Evolutionary conservation across 2,888 invertebrate genomes (phyloP), one percentile per base, ranked within the genome.

Genomic region (Tanaodytes sp.): DNA sequence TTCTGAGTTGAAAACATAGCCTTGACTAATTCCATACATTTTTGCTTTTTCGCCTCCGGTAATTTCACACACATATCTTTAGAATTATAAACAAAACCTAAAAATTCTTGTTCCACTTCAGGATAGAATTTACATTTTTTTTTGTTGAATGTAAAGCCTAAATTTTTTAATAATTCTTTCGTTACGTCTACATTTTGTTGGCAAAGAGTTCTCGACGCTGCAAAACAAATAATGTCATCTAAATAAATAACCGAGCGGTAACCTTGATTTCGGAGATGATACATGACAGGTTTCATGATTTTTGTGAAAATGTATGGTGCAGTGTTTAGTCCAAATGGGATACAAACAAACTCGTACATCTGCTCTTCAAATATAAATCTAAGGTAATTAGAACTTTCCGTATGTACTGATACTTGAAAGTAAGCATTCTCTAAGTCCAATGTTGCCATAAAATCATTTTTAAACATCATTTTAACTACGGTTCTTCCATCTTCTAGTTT

Each of bases 31-130:
- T n/a, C n/a, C n/a, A n/a, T n/a, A n/a, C n/a, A n/a, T n/a, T n/a
- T n/a, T n/a, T n/a, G n/a, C n/a, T n/a, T n/a, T n/a, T n/a, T n/a
- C n/a, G n/a, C n/a, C n/a, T n/a, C n/a, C n/a, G n/a, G n/a, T n/a
- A n/a, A n/a, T n/a, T n/a, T n/a, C n/a, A n/a, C n/a, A n/a, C n/a
- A n/a, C n/a, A n/a, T n/a, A n/a, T n/a, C n/a, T n/a, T n/a, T n/a
- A n/a, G n/a, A n/a, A 45, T 51, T 14, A 15, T 45, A 37, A n/a
- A 51, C 15, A 9, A 61, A 61, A 11, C 58, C 48, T 30, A 59
- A 11, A 33, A 42, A 59, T 27, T 27, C 9, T 27, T 27, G 5
- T 48, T 31, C 39, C 3, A 30, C 20, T 20, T 49, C 31, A 2
- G 3, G 9, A 4, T 9, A 20, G 2, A 51, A 8, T 4, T 27